Evolutionary conservation across 2,113 vertebrate genomes (phyloP), one percentile per base, ranked within the genome.

Genomic region (Motacilla tschutschensis): DNA sequence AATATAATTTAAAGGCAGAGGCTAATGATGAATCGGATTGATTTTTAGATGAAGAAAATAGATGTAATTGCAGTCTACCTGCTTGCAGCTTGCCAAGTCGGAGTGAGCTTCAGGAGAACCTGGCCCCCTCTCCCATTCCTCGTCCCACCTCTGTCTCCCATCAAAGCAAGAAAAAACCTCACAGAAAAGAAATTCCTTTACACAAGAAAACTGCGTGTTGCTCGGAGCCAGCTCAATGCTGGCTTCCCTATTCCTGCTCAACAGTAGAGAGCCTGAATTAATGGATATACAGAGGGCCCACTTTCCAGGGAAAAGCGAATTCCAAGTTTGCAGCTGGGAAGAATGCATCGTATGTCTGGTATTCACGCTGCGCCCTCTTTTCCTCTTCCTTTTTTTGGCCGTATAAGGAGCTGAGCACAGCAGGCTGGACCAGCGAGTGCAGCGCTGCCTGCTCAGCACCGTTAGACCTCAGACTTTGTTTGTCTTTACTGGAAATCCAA

Each of bases 401-500:
- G 69, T 97, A 97, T 97, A 97, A 93, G 97, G 96, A 93, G 73
- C 77, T 90, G 80, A 92, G 76, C 79, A 58, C 75, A 92, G 62
- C 58, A 77, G 94, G 85, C 92, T 65, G 62, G 94, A 90, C 93
- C 38, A 11, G 51, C 26, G 83, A 94, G 88, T 17, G 14, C 90
- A 85, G 89, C 4, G 0, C 92, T 79, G 85, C 44, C 14, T 89
- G 91, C 67, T 91, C 92, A 94, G 83, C 4, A 38, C 63, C 41
- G 19, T 57, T 54, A 79, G 78, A 48, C 92, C 79, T 91, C 94
- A 19, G 63, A 65, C 83, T 79, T 57, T 92, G 93, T 96, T 97
- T 95, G 88, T 95, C 95, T 95, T 97, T 96, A 95, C 94, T 97
- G 96, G 95, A 97, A 97, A 96, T 88, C 85, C 38, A 62, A 89